Conservation (phyloP, 2,797 vertebrate genomes). For the Aphelocoma californica region DNA sequence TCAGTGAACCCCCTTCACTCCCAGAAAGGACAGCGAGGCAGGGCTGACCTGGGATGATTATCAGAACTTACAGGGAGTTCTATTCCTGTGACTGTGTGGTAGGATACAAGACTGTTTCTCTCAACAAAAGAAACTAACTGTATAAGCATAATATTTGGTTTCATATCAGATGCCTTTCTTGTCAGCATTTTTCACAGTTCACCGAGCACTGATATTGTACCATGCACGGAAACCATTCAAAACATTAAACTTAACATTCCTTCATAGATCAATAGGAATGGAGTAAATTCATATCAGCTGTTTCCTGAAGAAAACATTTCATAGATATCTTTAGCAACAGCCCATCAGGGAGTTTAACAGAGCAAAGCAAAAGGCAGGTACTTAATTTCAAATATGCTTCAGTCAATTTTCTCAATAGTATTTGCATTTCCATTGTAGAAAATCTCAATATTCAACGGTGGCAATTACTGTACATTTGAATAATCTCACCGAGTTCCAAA, state of each 20-base stretch:
- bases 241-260: background rate
- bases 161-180: background rate
- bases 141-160: background rate
- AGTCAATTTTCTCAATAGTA: background rate
- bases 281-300: background rate
- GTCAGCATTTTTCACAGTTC: background rate
- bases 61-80: background rate
- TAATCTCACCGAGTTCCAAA: background rate
- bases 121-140: background rate
- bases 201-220: background rate
- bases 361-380: background rate
- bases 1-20: rapidly evolving
- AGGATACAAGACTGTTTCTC: background rate
- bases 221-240: background rate
- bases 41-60: background rate
- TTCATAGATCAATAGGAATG: background rate
- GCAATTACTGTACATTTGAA: background rate
- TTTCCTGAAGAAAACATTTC: background rate
- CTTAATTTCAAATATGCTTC: background rate
- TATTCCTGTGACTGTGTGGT: background rate
- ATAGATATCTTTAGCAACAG: background rate
- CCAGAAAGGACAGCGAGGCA: background rate
- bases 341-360: background rate
- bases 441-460: background rate
- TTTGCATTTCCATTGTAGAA: background rate